These are phyloP conservation scores for Rhincodon typus DNA, from an alignment of 2,797 vertebrate species.

Conservation along the genomic window DNA sequence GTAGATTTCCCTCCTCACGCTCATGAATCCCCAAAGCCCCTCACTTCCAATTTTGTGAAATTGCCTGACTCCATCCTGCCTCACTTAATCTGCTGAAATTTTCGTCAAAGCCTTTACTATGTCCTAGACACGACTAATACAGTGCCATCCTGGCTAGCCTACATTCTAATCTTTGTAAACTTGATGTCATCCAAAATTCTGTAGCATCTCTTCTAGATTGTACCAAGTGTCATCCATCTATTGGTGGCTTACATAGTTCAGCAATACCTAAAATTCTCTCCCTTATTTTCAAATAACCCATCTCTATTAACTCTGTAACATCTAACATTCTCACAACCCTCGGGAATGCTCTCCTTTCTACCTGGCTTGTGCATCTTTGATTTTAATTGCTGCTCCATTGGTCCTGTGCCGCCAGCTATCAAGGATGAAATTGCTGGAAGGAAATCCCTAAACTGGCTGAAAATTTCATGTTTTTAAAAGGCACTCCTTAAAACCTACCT, in stretches of 20 bases:
- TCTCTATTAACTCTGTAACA: neutral
- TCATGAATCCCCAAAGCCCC: neutral
- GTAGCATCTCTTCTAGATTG: neutral
- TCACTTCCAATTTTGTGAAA: neutral
- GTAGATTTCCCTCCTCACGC: too few relatives aligned
- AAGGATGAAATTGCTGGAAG: neutral
- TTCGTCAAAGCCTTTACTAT: neutral
- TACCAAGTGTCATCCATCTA: neutral
- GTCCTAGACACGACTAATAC: neutral
- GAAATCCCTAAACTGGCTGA: neutral
- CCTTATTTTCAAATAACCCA: neutral
- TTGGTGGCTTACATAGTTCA: neutral
- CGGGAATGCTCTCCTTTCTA: too few relatives aligned
- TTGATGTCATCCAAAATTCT: neutral
- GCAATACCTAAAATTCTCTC: neutral
- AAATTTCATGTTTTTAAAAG: neutral
- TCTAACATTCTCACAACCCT: neutral
- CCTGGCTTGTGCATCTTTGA: neutral
- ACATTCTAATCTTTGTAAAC: neutral
- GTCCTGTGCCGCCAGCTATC: neutral
- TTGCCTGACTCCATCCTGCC: neutral
- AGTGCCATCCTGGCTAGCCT: neutral
- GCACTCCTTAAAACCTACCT: neutral
- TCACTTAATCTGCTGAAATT: neutral
- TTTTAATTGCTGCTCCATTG: neutral